phyloP scores from a whole-genome alignment of 2,113 vertebrate species.

The Nesogale talazaci region DNA sequence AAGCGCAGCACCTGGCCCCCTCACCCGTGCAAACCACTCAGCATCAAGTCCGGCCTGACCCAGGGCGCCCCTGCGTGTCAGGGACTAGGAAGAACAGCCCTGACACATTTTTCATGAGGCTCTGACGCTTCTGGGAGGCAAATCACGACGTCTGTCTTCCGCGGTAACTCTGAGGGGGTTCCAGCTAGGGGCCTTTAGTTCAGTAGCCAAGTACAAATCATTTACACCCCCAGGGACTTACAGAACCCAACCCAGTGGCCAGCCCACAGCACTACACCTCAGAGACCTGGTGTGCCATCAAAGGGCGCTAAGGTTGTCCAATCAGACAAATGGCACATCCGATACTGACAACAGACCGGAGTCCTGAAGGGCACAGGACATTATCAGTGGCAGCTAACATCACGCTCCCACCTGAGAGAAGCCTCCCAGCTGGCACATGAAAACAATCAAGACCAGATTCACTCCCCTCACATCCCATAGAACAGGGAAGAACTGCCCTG shows the following conservation, averaged over 20 bases:
- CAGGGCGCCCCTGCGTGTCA: background rate
- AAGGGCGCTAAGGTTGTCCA: background rate
- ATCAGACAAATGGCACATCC: background rate
- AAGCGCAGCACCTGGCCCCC: background rate
- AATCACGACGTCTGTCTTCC: background rate
- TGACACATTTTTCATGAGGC: background rate
- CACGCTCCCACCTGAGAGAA: too few species aligned
- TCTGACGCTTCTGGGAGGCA: background rate
- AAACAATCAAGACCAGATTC: too few species aligned
- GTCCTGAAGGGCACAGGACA: background rate
- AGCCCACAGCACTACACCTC: background rate
- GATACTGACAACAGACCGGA: background rate
- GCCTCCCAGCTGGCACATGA: too few species aligned
- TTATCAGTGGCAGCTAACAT: too few species aligned
- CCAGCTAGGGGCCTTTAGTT: background rate
- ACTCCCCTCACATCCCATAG: too few species aligned
- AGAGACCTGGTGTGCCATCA: background rate
- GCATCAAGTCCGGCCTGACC: background rate
- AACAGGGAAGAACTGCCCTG: too few species aligned
- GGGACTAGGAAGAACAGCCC: background rate
- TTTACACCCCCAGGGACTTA: too few species aligned
- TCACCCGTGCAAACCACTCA: background rate
- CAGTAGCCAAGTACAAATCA: background rate
- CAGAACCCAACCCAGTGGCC: background rate
- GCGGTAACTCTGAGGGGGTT: background rate